Evolutionary conservation across 2,797 vertebrate genomes (phyloP).

Genomic region (Darevskia mixta): DNA sequence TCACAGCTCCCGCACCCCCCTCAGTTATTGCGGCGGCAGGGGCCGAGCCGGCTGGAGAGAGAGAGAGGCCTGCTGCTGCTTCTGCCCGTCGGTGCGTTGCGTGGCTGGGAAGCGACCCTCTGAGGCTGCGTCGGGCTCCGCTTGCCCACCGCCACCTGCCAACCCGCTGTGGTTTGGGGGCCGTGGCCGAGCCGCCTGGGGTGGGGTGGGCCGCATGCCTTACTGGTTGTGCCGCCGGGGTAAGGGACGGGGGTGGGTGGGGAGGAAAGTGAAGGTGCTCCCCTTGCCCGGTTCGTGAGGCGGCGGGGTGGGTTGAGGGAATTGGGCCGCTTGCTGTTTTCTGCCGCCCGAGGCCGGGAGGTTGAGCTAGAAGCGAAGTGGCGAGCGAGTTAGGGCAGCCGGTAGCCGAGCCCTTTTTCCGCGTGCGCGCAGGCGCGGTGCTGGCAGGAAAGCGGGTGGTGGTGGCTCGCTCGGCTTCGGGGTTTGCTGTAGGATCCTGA

Average conservation of each 20-base stretch:
- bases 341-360: no score
- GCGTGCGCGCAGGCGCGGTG: background rate
- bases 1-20: no score
- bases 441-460: no score
- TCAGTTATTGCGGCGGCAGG: no score
- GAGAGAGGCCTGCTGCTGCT: background rate
- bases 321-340: background rate
- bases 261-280: background rate
- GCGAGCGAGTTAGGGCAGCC: background rate
- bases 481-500: background rate
- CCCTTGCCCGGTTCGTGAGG: no score
- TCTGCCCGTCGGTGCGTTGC: background rate
- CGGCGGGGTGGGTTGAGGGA: background rate
- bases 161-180: background rate
- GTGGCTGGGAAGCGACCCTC: background rate
- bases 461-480: background rate
- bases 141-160: background rate
- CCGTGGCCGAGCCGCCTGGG: no score
- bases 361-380: no score
- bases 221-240: background rate
- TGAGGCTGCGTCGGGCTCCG: background rate
- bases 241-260: no score
- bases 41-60: background rate
- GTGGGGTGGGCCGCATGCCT: background rate
- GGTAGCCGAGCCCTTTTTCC: background rate